Evolutionary conservation across 2,797 vertebrate species (phyloP).

Genomic region (Coluber constrictor): DNA sequence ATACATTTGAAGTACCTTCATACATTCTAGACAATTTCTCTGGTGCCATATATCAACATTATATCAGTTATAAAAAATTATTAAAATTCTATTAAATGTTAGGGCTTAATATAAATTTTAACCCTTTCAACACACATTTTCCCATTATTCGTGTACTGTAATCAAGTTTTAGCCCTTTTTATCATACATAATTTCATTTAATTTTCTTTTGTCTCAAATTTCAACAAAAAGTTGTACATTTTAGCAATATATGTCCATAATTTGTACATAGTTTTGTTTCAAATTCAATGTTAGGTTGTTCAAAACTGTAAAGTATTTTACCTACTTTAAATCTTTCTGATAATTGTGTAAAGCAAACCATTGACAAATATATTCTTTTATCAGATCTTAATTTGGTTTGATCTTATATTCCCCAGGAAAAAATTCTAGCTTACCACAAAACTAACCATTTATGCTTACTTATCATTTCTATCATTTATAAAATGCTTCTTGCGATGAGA

Average conservation of each 20-base stretch:
- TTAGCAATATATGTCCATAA: too few relatives aligned
- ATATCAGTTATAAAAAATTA: neutral
- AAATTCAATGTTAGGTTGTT: too few relatives aligned
- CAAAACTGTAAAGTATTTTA: too few relatives aligned
- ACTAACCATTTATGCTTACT: neutral
- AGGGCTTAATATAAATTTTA: neutral
- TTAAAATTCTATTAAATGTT: neutral
- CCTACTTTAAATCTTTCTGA: neutral
- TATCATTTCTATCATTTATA: neutral
- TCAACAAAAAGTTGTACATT: too few relatives aligned
- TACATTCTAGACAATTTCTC: neutral
- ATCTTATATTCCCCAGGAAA: neutral
- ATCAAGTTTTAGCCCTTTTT: too few relatives aligned
- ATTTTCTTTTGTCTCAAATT: too few relatives aligned
- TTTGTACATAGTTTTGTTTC: too few relatives aligned
- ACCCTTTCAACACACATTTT: neutral
- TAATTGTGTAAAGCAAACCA: neutral
- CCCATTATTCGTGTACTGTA: too few relatives aligned
- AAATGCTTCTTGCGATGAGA: neutral
- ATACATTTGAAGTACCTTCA: neutral
- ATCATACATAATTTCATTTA: too few relatives aligned
- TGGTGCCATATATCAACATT: neutral
- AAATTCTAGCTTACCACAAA: neutral
- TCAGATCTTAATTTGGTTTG: neutral
- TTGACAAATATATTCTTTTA: neutral